phyloP scores from a whole-genome alignment of 2,888 invertebrate species.

The Sphaerophoria rueppellii region DNA sequence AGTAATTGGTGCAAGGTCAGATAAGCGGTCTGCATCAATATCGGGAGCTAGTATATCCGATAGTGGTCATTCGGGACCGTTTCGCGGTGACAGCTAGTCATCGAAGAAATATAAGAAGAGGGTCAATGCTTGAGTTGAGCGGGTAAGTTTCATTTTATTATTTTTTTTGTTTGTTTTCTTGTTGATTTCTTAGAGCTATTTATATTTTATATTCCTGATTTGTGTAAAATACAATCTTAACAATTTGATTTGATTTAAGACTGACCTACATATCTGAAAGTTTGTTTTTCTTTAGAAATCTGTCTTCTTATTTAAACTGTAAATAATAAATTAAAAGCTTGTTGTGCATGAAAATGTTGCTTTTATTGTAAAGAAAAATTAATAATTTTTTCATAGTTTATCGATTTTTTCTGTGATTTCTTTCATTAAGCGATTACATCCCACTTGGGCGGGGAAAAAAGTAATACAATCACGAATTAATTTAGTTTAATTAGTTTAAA shows the following conservation, averaged over 20 bases:
- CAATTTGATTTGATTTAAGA: slow-evolving; percentile 11
- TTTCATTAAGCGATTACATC: no score
- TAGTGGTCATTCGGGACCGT: slow-evolving; percentile 84
- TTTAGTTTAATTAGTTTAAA: no score
- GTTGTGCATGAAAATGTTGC: slow-evolving; percentile 48
- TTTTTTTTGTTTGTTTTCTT: slow-evolving; percentile 55
- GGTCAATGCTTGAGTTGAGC: slow-evolving; percentile 92
- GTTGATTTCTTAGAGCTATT: slow-evolving; percentile 33
- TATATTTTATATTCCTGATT: slow-evolving; percentile 29
- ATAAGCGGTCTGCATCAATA: slow-evolving; percentile 79
- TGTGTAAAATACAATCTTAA: neutral
- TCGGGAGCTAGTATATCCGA: slow-evolving; percentile 77
- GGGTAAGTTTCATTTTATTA: slow-evolving; percentile 84
- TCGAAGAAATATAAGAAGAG: slow-evolving; percentile 87
- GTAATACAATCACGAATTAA: no score
- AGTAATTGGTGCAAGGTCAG: slow-evolving; percentile 75
- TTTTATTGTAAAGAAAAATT: slow-evolving; percentile 13
- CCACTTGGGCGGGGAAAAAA: no score
- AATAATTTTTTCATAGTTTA: slow-evolving; percentile 19
- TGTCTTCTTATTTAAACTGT: slow-evolving; percentile 21
- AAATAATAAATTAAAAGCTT: neutral
- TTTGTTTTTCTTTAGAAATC: slow-evolving; percentile 25
- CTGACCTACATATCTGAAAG: neutral
- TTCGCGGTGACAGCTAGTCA: slow-evolving; percentile 87
- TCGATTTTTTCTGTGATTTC: slow-evolving; percentile 47